phyloP scores from a whole-genome alignment of 2,797 vertebrate species.

The Pipistrellus nathusii region DNA sequence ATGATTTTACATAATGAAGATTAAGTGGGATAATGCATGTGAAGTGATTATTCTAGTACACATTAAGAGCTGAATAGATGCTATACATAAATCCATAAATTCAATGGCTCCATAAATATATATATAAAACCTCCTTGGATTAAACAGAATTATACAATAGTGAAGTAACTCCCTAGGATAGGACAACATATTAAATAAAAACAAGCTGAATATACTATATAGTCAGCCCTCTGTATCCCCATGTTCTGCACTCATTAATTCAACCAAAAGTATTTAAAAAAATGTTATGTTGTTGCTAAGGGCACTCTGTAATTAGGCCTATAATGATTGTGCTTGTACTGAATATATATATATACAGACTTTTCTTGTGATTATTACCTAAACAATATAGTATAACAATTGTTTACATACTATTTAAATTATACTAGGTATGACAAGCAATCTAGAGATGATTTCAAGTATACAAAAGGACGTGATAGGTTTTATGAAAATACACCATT shows the following conservation, averaged over 20 bases:
- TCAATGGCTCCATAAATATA: background rate
- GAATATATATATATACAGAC: background rate
- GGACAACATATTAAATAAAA: slow-evolving; percentile 55
- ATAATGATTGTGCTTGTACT: background rate
- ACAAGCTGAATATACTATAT: background rate
- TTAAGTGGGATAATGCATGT: background rate
- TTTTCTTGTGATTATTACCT: background rate
- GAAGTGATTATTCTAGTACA: slow-evolving; percentile 27
- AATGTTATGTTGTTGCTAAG: background rate
- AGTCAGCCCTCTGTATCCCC: background rate
- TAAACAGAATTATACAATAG: slow-evolving; percentile 1
- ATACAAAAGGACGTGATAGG: background rate
- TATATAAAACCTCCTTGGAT: background rate
- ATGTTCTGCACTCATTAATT: background rate
- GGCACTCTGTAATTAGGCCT: background rate
- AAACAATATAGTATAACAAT: background rate
- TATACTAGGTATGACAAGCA: background rate
- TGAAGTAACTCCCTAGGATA: slow-evolving; percentile 1
- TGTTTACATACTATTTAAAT: background rate
- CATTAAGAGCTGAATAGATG: background rate
- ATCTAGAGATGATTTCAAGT: background rate
- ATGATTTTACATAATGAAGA: slow-evolving; percentile 18
- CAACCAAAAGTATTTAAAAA: background rate
- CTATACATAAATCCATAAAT: background rate
- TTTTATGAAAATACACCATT: background rate